Evolutionary conservation across 2,888 invertebrate species (phyloP).

Genomic region (Amiota minor): DNA sequence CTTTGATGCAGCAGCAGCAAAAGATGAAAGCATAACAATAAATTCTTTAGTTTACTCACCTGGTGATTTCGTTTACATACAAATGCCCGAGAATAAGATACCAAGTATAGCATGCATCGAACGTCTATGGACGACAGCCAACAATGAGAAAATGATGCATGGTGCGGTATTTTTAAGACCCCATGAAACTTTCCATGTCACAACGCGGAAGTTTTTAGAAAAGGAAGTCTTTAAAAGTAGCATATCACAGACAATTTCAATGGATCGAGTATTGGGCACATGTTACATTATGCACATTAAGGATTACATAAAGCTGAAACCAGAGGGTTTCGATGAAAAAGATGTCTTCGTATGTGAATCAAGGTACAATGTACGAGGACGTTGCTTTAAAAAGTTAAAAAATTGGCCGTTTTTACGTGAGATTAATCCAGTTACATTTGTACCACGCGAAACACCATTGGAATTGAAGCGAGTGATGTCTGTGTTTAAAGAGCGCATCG

Average conservation of each 20-base stretch:
- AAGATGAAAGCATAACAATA: conserved; percentile 80
- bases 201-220: conserved; percentile 94
- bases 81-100: conserved; percentile 76
- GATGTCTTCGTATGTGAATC: conserved; percentile 98
- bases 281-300: conserved; percentile 96
- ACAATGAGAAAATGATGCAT: conserved; percentile 89
- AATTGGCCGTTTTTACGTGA: conserved; percentile 78
- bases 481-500: conserved; percentile 91
- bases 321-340: conserved; percentile 90
- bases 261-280: conserved; percentile 88
- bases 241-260: conserved; percentile 85
- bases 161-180: conserved; percentile 95
- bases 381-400: conserved; percentile 95
- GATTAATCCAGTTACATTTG: conserved; percentile 78
- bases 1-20: conserved; percentile 65
- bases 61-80: conserved; percentile 95
- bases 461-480: conserved; percentile 92
- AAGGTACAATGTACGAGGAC: conserved; percentile 87
- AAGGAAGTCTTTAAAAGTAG: conserved; percentile 97
- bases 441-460: conserved; percentile 82
- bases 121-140: conserved; percentile 88
- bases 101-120: conserved; percentile 90
- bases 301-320: conserved; percentile 92
- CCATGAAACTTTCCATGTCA: conserved; percentile 95
- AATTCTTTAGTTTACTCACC: conserved; percentile 84